Evolutionary conservation across 2,797 vertebrate species (phyloP), one percentile per base, ranked within the genome.

Genomic region (Anabas testudineus): DNA sequence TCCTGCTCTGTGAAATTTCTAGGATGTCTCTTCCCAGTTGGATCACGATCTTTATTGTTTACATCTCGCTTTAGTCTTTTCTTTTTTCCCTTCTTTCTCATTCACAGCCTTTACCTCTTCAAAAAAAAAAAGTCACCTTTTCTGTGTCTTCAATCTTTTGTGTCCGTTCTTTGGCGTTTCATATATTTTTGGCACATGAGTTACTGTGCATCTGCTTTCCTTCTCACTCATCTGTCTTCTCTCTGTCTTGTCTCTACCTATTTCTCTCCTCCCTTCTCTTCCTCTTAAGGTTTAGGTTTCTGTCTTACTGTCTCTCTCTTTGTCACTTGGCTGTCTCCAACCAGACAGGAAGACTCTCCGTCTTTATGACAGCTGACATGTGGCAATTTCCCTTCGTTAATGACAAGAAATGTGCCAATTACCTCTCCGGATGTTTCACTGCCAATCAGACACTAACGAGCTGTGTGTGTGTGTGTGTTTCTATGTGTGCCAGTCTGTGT

Each of bases 351-450:
- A 71, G 78, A 64, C 71, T 81, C 59, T 48, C 45, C 72, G 63
- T 80, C 76, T 87, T 83, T 90, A 84, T 91, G 85, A 94, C 91
- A 87, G 91, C 82, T 94, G 95, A 94, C 93, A 94, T 94, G 94
- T 95, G 95, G 94, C 95, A 96, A 89, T 95, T 96, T 95, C 89
- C 87, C 83, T 92, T 90, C 75, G 88, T 95, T 98, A 97, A 96
- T 96, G 95, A 95, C 95, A 93, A 96, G 94, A 96, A 96, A 96
- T 95, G 91, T 93, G 94, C 93, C 95, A 95, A 96, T 98, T 98
- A 96, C 95, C 93, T 91, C 95, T 94, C 93, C 90, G 93, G 92
- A 95, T 96, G 95, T 96, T 95, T 93, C 47, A 52, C 91, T 96
- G 95, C 94, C 95, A 96, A 94, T 97, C 95, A 95, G 93, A 28